phyloP scores from a whole-genome alignment of 2,888 invertebrate genomes.

The Zaprionus obscuricornis region DNA sequence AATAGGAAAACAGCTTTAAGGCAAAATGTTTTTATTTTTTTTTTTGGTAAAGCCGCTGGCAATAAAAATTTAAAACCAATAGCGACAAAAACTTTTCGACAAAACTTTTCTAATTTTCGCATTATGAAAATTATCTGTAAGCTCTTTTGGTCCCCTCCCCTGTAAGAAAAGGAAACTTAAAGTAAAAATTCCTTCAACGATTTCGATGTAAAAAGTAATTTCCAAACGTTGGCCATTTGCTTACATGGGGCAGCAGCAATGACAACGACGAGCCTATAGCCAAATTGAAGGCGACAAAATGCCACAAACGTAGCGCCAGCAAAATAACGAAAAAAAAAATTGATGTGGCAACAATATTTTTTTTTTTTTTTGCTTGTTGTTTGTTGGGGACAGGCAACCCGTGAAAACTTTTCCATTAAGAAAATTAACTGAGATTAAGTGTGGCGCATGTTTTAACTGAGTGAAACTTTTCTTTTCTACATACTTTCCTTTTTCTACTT shows the following conservation, averaged over 20 bases:
- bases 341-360: conserved; percentile 33
- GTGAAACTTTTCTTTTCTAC: conserved; percentile 39
- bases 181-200: conserved; percentile 18
- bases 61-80: conserved; percentile 59
- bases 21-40: no score
- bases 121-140: conserved; percentile 75
- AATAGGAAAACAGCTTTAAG: conserved; percentile 61
- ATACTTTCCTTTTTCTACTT: conserved; percentile 5
- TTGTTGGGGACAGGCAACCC: conserved; percentile 27
- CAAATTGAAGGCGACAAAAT: conserved; percentile 40
- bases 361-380: no score
- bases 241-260: no score
- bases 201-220: conserved; percentile 31
- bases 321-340: conserved; percentile 27
- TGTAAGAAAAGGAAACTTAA: conserved; percentile 1
- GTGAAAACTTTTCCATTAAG: conserved; percentile 81
- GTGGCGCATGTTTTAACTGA: conserved; percentile 56
- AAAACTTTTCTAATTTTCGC: conserved; percentile 76
- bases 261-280: neutral
- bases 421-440: conserved; percentile 82
- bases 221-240: conserved; percentile 29
- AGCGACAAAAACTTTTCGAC: conserved; percentile 20
- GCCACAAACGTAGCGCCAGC: conserved; percentile 26
- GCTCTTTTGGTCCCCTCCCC: no score
- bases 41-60: no score